Conservation (phyloP, 2,113 vertebrate species). For the Podarcis raffonei region DNA sequence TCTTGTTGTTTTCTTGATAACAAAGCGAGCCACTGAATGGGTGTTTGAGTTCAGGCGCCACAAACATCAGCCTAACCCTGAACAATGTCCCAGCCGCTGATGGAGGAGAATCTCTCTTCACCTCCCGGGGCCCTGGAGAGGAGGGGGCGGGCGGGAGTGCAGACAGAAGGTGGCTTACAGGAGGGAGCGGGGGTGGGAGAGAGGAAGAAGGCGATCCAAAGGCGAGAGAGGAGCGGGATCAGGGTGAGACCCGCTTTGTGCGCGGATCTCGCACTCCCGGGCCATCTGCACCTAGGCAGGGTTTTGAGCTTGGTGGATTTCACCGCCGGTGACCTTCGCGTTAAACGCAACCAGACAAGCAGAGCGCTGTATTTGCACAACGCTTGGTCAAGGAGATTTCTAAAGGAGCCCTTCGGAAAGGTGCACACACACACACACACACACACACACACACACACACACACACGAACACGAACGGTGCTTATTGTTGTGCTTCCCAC, state of each 20-base stretch:
- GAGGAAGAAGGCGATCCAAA: not conserved
- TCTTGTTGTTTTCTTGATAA: constrained; percentile 86
- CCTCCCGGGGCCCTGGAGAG: constrained; percentile 73
- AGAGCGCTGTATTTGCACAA: not conserved
- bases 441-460: not conserved
- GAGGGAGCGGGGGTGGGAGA: not conserved
- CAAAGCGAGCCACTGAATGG: constrained; percentile 77
- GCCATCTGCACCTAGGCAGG: not conserved
- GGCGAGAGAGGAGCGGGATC: not conserved
- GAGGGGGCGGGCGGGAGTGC: constrained; percentile 41
- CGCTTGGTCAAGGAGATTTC: not conserved
- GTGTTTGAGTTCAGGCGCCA: constrained; percentile 83
- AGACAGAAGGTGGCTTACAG: constrained; percentile 63
- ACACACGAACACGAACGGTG: not conserved
- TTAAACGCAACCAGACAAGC: not conserved
- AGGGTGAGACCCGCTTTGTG: not conserved
- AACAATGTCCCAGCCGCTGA: constrained; percentile 69
- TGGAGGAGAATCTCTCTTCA: constrained; percentile 80
- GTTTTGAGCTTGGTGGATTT: not conserved
- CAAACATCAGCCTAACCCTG: constrained; percentile 81
- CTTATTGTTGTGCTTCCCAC: not conserved
- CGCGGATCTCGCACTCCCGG: not conserved
- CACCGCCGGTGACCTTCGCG: not conserved
- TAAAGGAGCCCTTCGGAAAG: not conserved
- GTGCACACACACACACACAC: not conserved